Conservation (phyloP, 2,113 vertebrate genomes). For the Rousettus leschenaultii region DNA sequence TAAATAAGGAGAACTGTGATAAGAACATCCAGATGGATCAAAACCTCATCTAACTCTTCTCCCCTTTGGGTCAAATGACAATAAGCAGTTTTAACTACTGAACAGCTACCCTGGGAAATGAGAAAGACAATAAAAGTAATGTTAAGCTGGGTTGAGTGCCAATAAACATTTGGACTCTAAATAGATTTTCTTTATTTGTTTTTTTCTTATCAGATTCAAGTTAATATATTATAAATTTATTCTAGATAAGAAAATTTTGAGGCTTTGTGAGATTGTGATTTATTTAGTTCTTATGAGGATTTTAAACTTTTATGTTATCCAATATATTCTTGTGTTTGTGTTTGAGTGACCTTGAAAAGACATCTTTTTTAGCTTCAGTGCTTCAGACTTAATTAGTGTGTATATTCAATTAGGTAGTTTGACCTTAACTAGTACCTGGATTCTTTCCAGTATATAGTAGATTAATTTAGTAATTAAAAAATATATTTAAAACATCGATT, state of each 20-base stretch:
- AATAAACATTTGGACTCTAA: background rate
- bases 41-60: no score
- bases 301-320: background rate
- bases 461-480: background rate
- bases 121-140: background rate
- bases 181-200: background rate
- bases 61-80: no score
- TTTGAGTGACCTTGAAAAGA: background rate
- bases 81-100: background rate
- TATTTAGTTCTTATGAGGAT: background rate
- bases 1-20: no score
- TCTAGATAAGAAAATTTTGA: background rate
- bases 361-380: background rate
- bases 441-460: background rate
- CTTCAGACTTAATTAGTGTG: slow-evolving; percentile 12
- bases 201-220: background rate
- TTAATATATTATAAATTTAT: background rate
- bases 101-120: background rate
- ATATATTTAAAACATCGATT: background rate
- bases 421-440: background rate
- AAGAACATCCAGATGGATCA: no score
- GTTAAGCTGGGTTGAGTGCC: background rate
- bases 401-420: background rate
- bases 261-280: background rate
- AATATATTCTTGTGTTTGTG: background rate